These are phyloP conservation scores for Lordiphosa clarofinis DNA, from an alignment of 1,140 invertebrate genomes.

Conservation along the genomic window DNA sequence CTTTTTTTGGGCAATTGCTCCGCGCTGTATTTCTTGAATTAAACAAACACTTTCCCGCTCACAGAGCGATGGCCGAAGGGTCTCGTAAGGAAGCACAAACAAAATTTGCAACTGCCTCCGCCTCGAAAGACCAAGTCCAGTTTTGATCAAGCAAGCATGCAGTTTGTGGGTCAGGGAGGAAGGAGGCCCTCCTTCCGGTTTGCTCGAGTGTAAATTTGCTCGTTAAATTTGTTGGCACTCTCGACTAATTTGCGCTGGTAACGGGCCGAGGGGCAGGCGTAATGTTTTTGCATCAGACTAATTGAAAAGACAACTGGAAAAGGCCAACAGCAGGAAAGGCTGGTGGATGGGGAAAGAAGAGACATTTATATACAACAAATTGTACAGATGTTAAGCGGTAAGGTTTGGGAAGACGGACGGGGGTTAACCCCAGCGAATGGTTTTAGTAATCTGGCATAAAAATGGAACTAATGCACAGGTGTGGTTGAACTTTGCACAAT, in stretches of 20 bases:
- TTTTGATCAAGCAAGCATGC: conserved; percentile 28
- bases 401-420: no score
- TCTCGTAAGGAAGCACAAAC: conserved; percentile 27
- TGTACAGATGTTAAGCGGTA: no score
- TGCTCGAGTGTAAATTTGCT: conserved; percentile 68
- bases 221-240: conserved; percentile 76
- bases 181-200: conserved; percentile 3
- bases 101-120: conserved; percentile 64
- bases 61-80: conserved; percentile 10
- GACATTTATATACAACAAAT: no score
- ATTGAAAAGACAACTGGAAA: conserved; percentile 34
- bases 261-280: conserved; percentile 9
- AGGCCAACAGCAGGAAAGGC: no score
- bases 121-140: conserved; percentile 21
- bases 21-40: conserved; percentile 60
- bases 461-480: no score
- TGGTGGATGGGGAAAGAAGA: no score
- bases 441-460: no score
- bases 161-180: background rate
- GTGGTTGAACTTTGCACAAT: no score
- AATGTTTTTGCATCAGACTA: conserved; percentile 34
- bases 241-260: conserved; percentile 73
- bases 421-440: no score
- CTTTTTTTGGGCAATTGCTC: conserved; percentile 47
- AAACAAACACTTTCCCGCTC: conserved; percentile 39